Conservation (phyloP, 1,140 invertebrate species). For the Nymphalis io region DNA sequence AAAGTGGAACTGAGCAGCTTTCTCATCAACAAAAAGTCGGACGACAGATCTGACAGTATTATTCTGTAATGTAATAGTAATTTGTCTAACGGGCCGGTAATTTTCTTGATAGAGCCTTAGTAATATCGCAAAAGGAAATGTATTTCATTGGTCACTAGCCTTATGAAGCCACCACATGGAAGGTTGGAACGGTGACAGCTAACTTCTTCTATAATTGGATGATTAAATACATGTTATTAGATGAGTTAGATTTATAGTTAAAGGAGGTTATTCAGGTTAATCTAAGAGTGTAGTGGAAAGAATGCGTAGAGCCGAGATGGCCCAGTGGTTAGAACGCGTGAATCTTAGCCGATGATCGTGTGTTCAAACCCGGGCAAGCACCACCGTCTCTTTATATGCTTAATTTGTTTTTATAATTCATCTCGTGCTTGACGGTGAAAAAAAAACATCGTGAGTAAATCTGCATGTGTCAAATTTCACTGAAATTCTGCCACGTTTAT, state of each 20-base stretch:
- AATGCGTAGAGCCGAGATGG: too few relatives aligned
- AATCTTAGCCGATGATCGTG: too few relatives aligned
- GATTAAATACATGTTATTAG: not conserved
- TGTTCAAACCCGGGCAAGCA: too few relatives aligned
- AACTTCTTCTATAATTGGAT: not conserved
- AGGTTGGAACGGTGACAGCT: not conserved
- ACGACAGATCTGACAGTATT: not conserved
- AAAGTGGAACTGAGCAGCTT: constrained; percentile 2
- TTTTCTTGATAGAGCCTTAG: constrained; percentile 5
- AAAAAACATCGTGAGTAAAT: too few relatives aligned
- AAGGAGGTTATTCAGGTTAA: too few relatives aligned
- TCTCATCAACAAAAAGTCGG: constrained; percentile 8
- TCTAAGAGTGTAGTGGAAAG: too few relatives aligned
- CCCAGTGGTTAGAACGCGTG: too few relatives aligned
- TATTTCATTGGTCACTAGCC: constrained; percentile 5
- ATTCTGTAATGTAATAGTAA: not conserved
- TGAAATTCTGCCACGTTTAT: too few relatives aligned
- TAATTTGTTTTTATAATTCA: too few relatives aligned
- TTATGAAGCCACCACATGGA: not conserved
- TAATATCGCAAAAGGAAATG: constrained; percentile 9
- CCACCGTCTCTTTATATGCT: too few relatives aligned
- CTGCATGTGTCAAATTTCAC: too few relatives aligned
- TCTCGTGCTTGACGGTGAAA: too few relatives aligned
- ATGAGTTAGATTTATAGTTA: not conserved
- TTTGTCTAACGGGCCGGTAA: constrained; percentile 4